Evolutionary conservation across 1,140 invertebrate species (phyloP).

Genomic region (Potamilus streckersoni): DNA sequence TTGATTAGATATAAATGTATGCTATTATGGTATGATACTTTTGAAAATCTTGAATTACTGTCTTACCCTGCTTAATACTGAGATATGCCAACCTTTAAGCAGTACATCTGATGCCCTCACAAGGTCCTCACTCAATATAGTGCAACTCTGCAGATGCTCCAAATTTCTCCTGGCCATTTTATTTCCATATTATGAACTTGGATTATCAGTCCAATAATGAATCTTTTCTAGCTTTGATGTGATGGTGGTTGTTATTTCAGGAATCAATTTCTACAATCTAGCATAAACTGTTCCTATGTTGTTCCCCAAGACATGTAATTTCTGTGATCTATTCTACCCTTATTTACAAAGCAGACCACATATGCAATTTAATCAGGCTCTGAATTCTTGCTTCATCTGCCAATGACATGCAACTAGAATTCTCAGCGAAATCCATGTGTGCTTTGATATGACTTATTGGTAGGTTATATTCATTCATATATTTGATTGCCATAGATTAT

Average conservation of each 20-base stretch:
- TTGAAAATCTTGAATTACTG: neutral
- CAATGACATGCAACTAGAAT: slow-evolving; percentile 15
- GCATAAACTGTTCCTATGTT: slow-evolving; percentile 16
- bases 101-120: neutral
- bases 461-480: slow-evolving; percentile 24
- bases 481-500: slow-evolving; percentile 27
- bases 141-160: slow-evolving; percentile 1
- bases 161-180: slow-evolving; percentile 17
- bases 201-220: slow-evolving; percentile 38
- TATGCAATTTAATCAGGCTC: slow-evolving; percentile 30
- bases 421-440: slow-evolving; percentile 37
- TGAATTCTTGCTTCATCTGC: slow-evolving; percentile 23
- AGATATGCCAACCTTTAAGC: slow-evolving; percentile 3
- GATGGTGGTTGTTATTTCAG: slow-evolving; percentile 4
- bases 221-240: slow-evolving; percentile 9
- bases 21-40: too few relatives aligned
- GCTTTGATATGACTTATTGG: slow-evolving; percentile 8
- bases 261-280: slow-evolving; percentile 25
- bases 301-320: slow-evolving; percentile 24
- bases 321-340: neutral
- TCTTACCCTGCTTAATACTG: slow-evolving; percentile 2
- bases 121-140: neutral
- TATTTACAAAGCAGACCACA: slow-evolving; percentile 18
- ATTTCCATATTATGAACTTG: slow-evolving; percentile 33
- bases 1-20: too few relatives aligned